Conservation (phyloP, 2,888 invertebrate species). For the Caradrina clavipalpis region DNA sequence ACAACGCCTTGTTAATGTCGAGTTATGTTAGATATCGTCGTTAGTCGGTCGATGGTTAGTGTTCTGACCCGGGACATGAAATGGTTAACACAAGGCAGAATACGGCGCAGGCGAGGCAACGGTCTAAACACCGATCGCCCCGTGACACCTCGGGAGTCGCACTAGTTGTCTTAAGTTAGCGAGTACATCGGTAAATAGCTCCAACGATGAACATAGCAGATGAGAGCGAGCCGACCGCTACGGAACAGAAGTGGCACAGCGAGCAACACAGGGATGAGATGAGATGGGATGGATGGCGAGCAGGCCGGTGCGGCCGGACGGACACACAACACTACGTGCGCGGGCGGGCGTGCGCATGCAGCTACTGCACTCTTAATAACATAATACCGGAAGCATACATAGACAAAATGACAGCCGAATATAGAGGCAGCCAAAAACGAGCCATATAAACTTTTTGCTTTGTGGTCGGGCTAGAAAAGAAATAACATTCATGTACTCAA, state of each 20-base stretch:
- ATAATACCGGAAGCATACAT: slow-evolving; percentile 89
- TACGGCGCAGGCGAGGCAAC: slow-evolving; percentile 38
- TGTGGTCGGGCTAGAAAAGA: slow-evolving; percentile 90
- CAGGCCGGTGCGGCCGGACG: slow-evolving; percentile 70
- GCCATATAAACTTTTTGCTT: slow-evolving; percentile 90
- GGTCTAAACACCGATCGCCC: slow-evolving; percentile 75
- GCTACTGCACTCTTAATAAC: slow-evolving; percentile 81
- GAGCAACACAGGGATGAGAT: slow-evolving; percentile 69
- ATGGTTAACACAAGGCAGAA: slow-evolving; percentile 37
- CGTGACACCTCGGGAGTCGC: slow-evolving; percentile 48
- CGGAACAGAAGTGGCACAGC: slow-evolving; percentile 53
- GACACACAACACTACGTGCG: slow-evolving; percentile 75
- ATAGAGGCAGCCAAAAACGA: slow-evolving; percentile 80
- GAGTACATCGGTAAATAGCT: slow-evolving; percentile 76
- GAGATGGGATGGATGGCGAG: slow-evolving; percentile 69
- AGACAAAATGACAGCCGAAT: slow-evolving; percentile 90
- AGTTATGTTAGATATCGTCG: slow-evolving; percentile 59
- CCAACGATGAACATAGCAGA: slow-evolving; percentile 74
- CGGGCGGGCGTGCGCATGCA: slow-evolving; percentile 79
- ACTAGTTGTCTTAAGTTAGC: slow-evolving; percentile 64
- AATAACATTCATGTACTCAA: slow-evolving; percentile 85
- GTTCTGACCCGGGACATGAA: slow-evolving; percentile 64
- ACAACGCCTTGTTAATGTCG: slow-evolving; percentile 73
- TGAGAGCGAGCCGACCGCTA: slow-evolving; percentile 72
- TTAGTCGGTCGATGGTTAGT: slow-evolving; percentile 68